phyloP scores from a whole-genome alignment of 2,797 vertebrate genomes.

The Anguilla obscura region DNA sequence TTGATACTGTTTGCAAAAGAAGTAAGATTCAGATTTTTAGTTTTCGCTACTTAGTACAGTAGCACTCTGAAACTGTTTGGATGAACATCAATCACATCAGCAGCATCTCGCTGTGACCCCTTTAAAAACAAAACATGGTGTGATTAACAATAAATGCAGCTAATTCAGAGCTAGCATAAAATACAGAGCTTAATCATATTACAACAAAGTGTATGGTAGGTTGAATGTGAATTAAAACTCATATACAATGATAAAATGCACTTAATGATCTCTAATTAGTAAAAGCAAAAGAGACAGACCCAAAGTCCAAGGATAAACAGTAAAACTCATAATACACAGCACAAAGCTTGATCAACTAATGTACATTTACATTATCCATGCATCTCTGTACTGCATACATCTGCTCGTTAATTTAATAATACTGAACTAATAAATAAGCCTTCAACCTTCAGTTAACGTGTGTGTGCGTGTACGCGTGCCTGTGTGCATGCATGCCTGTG shows the following conservation, averaged over 20 bases:
- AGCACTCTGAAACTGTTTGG: constrained; percentile 31
- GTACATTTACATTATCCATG: background rate
- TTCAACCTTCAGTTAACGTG: background rate
- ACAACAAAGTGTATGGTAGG: background rate
- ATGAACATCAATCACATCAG: constrained; percentile 34
- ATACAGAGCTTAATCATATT: background rate
- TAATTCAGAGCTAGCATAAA: background rate
- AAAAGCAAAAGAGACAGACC: background rate
- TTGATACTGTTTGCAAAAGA: background rate
- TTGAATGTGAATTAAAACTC: background rate
- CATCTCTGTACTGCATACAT: background rate
- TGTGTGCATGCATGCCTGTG: background rate
- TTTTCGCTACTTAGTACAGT: constrained; percentile 40
- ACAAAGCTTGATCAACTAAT: background rate
- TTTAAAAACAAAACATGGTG: constrained; percentile 36
- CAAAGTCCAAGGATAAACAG: background rate
- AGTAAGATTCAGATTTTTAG: background rate
- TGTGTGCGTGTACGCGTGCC: background rate
- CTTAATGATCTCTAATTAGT: constrained; percentile 2
- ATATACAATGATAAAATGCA: background rate
- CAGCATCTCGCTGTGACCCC: constrained; percentile 11
- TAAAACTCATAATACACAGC: background rate
- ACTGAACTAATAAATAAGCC: background rate
- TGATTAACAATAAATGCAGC: constrained; percentile 35
- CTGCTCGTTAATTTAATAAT: background rate